Base-by-base conservation (phyloP, 1,140 invertebrate species). In the Drosophila baimaii region DNA sequence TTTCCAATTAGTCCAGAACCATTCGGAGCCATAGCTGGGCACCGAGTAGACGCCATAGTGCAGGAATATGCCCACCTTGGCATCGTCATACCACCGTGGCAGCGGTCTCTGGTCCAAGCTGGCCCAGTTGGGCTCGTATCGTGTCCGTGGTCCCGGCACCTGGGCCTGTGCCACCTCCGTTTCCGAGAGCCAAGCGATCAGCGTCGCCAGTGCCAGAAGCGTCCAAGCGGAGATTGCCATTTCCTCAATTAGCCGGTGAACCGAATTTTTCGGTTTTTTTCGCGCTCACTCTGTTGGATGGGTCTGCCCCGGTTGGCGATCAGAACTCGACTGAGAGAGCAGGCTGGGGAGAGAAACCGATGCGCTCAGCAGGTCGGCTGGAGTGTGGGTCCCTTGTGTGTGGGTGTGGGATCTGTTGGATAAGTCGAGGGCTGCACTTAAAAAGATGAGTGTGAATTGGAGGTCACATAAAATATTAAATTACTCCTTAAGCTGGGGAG, bases 21-120 rank as follows among this genome's bases (percentile, higher is more conserved):
- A 98, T 93, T 98, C 97, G 2, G 95, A 95, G 0, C 94, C 94
- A 92, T 95, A 96, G 74, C 96, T 95, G 1, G 97, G 98, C 1
- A 98, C 98, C 1, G 96, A 96, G 84, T 96, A 99, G 0, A 99
- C 95, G 4, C 98, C 98, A 96, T 97, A 99, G 82, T 99, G 98
- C 41, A 98, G 93, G 88, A 98, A 98, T 66, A 98, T 98, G 17
- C 98, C 98, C 74, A 99, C 93, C 93, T 98, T 98, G 1, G 95
- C 95, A 54, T 97, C 93, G 83, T 98, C 97, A 84, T 96, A 99
- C 98, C 98, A 99, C 10, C 79, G 17, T 1, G 98, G 98, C 44
- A 98, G 80, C 1, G 96, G 96, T 49, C 98, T 93, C 10, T 92
- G 93, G 86, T 99, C 98, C 66, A 99, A 92, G 88, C 97, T 97